Conservation (phyloP, 1,140 invertebrate species). For the Drosophila leontia region DNA sequence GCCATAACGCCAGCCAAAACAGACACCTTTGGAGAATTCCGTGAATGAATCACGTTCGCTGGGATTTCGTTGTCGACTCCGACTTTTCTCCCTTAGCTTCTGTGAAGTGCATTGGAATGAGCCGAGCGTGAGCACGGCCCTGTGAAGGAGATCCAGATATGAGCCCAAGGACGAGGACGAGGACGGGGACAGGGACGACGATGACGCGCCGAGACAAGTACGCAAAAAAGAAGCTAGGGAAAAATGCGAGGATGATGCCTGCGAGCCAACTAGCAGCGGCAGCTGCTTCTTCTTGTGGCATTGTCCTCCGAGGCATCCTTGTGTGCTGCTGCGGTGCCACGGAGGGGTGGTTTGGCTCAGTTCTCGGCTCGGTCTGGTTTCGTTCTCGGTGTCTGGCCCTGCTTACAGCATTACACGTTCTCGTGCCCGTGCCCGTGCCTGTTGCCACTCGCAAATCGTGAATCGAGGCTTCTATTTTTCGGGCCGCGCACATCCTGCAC, state of each 20-base stretch:
- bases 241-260: constrained; percentile 58
- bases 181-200: constrained; percentile 34
- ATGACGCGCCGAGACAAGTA: constrained; percentile 76
- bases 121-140: constrained; percentile 58
- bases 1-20: neutral
- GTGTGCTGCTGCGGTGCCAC: constrained; percentile 7
- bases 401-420: constrained; percentile 66
- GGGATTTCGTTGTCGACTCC: constrained; percentile 23
- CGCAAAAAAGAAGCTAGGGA: constrained; percentile 50
- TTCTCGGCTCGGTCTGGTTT: constrained; percentile 38
- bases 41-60: constrained; percentile 50
- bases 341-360: constrained; percentile 71
- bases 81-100: constrained; percentile 7
- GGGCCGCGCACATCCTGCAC: constrained; percentile 37
- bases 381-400: constrained; percentile 58
- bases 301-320: constrained; percentile 66
- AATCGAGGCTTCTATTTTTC: constrained; percentile 66
- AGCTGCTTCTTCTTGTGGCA: constrained; percentile 69
- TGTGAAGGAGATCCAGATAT: constrained; percentile 50
- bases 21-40: constrained; percentile 29
- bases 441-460: constrained; percentile 62
- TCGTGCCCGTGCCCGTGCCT: constrained; percentile 39
- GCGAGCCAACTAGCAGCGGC: constrained; percentile 69
- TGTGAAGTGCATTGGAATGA: constrained; percentile 44
- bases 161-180: constrained; percentile 10